phyloP scores from a whole-genome alignment of 2,797 vertebrate genomes.

The Pteronotus mesoamericanus region DNA sequence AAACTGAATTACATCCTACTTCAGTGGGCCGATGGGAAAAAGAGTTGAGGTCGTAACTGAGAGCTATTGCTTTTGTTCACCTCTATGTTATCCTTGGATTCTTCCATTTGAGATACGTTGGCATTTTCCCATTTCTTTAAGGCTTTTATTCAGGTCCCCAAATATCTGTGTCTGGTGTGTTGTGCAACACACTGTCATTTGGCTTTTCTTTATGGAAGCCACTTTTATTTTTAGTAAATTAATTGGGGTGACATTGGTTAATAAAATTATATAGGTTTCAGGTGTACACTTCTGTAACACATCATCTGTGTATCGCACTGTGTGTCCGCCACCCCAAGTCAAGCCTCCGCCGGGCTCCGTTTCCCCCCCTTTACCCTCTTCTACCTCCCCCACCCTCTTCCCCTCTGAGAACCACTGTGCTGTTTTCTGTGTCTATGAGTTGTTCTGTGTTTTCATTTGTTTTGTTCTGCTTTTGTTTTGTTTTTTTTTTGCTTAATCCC shows the following conservation, averaged over 20 bases:
- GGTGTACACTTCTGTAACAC: background rate
- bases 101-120: background rate
- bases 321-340: background rate
- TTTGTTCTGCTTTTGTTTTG: too few species aligned
- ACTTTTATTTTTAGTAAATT: background rate
- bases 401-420: background rate
- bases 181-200: constrained; percentile 49
- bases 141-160: constrained; percentile 20
- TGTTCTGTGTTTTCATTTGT: background rate
- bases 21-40: background rate
- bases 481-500: too few species aligned
- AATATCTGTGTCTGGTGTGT: constrained; percentile 12
- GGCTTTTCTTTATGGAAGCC: constrained; percentile 47
- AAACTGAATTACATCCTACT: background rate
- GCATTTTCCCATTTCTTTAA: background rate
- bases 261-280: background rate
- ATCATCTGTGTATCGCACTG: background rate
- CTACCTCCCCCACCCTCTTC: too few species aligned
- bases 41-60: background rate
- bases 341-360: background rate
- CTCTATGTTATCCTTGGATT: background rate
- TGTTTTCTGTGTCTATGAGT: background rate
- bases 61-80: background rate
- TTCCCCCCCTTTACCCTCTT: background rate
- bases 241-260: background rate